Evolutionary conservation across 2,888 invertebrate species (phyloP).

Genomic region (Orthosia incerta): DNA sequence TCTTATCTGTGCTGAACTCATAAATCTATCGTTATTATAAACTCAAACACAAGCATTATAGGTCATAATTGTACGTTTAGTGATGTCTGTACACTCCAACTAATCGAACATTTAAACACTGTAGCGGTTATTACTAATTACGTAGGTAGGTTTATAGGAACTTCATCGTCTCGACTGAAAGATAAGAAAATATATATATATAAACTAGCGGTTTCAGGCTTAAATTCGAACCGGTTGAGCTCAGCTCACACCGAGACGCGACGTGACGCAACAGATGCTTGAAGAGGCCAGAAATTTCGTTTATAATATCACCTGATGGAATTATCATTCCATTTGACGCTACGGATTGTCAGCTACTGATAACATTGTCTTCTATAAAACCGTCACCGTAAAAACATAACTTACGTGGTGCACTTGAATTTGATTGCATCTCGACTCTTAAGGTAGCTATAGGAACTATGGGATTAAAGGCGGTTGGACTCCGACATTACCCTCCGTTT

Average conservation of each 20-base stretch:
- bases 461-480: too few species aligned
- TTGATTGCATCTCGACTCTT: too few species aligned
- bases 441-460: too few species aligned
- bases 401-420: too few species aligned
- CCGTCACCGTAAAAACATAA: too few species aligned
- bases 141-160: slow-evolving; percentile 3
- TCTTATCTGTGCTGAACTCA: not conserved
- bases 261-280: not conserved
- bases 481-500: too few species aligned
- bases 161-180: slow-evolving; percentile 15
- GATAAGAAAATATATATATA: slow-evolving; percentile 38
- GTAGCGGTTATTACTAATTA: slow-evolving; percentile 7
- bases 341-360: too few species aligned
- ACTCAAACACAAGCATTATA: not conserved
- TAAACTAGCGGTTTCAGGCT: not conserved
- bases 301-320: too few species aligned
- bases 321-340: too few species aligned
- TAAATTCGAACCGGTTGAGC: slow-evolving; percentile 16
- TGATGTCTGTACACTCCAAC: not conserved
- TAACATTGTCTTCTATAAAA: too few species aligned
- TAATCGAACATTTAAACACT: slow-evolving; percentile 36
- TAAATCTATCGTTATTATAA: not conserved
- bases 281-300: not conserved
- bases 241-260: slow-evolving; percentile 43
- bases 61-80: not conserved